phyloP scores from a whole-genome alignment of 2,113 vertebrate species.

The Hippoglossus stenolepis region DNA sequence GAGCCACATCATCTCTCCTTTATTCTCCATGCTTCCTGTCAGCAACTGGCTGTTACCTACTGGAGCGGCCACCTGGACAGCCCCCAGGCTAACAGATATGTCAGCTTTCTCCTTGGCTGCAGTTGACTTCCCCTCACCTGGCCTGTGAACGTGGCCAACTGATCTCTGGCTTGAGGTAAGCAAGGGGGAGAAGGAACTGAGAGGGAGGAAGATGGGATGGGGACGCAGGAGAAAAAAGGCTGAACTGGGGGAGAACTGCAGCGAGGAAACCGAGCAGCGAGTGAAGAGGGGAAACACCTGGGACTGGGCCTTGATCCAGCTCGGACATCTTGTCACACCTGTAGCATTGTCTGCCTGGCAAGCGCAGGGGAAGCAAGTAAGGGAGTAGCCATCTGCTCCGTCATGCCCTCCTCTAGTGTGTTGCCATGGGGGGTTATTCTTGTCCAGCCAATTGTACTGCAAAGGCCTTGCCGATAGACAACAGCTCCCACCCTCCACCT shows the following conservation, averaged over 20 bases:
- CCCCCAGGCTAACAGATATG: slow-evolving; percentile 71
- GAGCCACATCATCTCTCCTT: slow-evolving; percentile 37
- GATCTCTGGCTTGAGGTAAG: slow-evolving; percentile 66
- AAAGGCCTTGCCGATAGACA: slow-evolving; percentile 54
- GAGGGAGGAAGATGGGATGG: slow-evolving; percentile 1
- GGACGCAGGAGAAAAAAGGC: slow-evolving; percentile 9
- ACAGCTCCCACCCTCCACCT: slow-evolving; percentile 38
- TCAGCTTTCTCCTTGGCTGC: slow-evolving; percentile 71
- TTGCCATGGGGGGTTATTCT: slow-evolving; percentile 71
- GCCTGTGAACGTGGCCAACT: slow-evolving; percentile 61
- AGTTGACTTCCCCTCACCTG: slow-evolving; percentile 65
- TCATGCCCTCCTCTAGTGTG: slow-evolving; percentile 61
- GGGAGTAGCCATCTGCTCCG: slow-evolving; percentile 75
- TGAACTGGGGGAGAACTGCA: slow-evolving; percentile 14
- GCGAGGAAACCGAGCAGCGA: slow-evolving; percentile 20
- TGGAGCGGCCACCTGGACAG: slow-evolving; percentile 67
- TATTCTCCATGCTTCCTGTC: slow-evolving; percentile 58
- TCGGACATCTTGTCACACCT: slow-evolving; percentile 80
- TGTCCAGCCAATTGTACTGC: slow-evolving; percentile 68
- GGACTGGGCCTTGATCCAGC: slow-evolving; percentile 72
- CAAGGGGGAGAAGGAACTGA: slow-evolving; percentile 22
- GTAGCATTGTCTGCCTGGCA: slow-evolving; percentile 74
- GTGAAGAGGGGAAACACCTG: slow-evolving; percentile 38
- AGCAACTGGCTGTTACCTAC: slow-evolving; percentile 64
- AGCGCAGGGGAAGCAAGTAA: slow-evolving; percentile 46